Evolutionary conservation across 1,140 invertebrate genomes (phyloP), one percentile per base, ranked within the genome.

Genomic region (Physella acuta): DNA sequence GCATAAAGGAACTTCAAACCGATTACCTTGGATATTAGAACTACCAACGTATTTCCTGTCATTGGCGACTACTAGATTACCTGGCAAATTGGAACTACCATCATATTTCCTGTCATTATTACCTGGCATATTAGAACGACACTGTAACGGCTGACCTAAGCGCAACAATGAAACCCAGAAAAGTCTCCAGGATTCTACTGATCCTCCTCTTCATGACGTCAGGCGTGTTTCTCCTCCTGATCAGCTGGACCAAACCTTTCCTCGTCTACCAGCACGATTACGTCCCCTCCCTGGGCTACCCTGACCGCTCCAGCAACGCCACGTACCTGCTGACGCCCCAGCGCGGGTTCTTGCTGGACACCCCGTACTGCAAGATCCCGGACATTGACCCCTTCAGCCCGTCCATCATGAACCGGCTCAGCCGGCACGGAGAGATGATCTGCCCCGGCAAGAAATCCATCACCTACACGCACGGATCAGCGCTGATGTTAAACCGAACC

Each of bases 361-460:
- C 88, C 76, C 84, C 89, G 1, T 91, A 92, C 28, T 95, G 94
- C 80, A 89, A 89, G 3, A 93, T 95, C 73, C 92, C 93, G 0
- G 88, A 89, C 14, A 86, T 94, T 62, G 88, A 91, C 73, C 89
- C 92, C 0, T 89, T 89, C 59, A 91, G 94, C 71, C 80, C 86
- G 11, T 89, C 90, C 26, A 89, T 92, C n/a, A 86, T 84, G 70
- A 81, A 86, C 33, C 87, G 89, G 70, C 87, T 90, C 24, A 86
- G 87, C 53, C 86, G 87, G 33, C 82, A 86, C 51, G 85, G 87
- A 66, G 89, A 89, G 52, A 85, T 89, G 33, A 65, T 83, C 0
- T 92, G 91, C 76, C 82, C 86, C 4, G 83, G 80, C 34, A 75
- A 77, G 14, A 81, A 84, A 0, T 79, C 85, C 0, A 73, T 91